Percentiles rank a stretch among this genome's conserved stretches.
Evolutionary conservation across 2,113 vertebrate genomes (phyloP).

Genomic region (Glareola pratincola): DNA sequence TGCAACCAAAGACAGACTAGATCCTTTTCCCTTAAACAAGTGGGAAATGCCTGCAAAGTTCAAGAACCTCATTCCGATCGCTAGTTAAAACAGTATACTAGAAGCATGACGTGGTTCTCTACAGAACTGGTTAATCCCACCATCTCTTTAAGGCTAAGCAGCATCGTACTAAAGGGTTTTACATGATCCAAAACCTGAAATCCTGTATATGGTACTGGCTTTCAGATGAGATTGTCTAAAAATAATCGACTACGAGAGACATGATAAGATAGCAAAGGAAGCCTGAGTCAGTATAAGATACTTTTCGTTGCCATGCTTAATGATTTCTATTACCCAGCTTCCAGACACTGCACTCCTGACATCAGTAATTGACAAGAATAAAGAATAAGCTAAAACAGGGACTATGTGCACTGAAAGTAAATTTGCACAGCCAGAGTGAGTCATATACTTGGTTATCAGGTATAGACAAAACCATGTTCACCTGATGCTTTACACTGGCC

Average conservation of each 20-base stretch:
- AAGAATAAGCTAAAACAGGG: neutral
- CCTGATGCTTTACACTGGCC: neutral
- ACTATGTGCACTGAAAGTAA: neutral
- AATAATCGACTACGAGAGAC: neutral
- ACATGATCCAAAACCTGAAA: neutral
- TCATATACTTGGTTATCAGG: neutral
- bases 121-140: neutral
- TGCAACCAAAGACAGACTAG: neutral
- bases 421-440: neutral
- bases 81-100: neutral
- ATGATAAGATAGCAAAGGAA: neutral
- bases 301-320: neutral
- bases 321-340: neutral
- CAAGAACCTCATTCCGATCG: neutral
- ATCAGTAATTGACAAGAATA: conserved; percentile 15
- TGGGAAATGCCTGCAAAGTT: neutral
- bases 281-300: neutral
- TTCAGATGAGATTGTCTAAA: neutral
- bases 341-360: neutral
- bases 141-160: neutral
- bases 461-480: neutral
- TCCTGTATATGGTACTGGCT: neutral
- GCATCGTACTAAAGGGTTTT: neutral
- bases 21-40: neutral
- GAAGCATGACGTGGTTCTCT: neutral